Evolutionary conservation across 2,888 invertebrate genomes (phyloP).

Genomic region (Rhagophthalmus giganteus): DNA sequence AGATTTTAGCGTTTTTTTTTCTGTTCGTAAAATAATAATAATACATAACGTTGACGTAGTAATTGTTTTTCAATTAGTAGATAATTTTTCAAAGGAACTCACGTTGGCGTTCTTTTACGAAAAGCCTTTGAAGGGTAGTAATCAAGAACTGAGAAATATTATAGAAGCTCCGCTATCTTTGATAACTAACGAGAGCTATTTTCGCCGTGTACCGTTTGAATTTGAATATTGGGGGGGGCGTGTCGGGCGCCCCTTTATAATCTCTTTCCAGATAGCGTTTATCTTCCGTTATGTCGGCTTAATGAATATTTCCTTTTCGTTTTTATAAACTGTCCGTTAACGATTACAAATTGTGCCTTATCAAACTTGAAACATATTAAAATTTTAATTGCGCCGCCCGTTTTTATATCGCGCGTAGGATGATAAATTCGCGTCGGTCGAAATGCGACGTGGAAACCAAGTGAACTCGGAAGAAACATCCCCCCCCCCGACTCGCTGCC

Average conservation of each 20-base stretch:
- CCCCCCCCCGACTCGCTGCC: too few relatives aligned
- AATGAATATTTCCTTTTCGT: background rate
- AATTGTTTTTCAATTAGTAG: slow-evolving; percentile 1
- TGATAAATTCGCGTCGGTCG: too few relatives aligned
- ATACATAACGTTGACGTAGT: background rate
- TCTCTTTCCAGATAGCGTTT: slow-evolving; percentile 1
- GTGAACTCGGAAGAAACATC: too few relatives aligned
- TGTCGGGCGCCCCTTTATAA: slow-evolving; percentile 24
- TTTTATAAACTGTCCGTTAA: background rate
- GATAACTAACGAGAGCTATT: slow-evolving; percentile 32
- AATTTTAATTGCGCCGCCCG: background rate
- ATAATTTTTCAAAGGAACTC: slow-evolving; percentile 4
- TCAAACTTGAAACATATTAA: background rate
- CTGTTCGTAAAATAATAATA: background rate
- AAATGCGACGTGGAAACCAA: too few relatives aligned
- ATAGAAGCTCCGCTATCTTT: slow-evolving; percentile 28
- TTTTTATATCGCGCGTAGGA: too few relatives aligned
- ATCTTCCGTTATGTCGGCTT: background rate
- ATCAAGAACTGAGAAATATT: slow-evolving; percentile 33
- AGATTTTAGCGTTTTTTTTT: background rate
- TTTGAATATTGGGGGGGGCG: slow-evolving; percentile 9
- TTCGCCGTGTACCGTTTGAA: slow-evolving; percentile 18
- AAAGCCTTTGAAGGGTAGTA: slow-evolving; percentile 19
- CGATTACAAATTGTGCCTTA: background rate
- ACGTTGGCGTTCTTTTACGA: too few relatives aligned